Conservation (phyloP, 1,140 invertebrate genomes). For the Danaus melanippus region DNA sequence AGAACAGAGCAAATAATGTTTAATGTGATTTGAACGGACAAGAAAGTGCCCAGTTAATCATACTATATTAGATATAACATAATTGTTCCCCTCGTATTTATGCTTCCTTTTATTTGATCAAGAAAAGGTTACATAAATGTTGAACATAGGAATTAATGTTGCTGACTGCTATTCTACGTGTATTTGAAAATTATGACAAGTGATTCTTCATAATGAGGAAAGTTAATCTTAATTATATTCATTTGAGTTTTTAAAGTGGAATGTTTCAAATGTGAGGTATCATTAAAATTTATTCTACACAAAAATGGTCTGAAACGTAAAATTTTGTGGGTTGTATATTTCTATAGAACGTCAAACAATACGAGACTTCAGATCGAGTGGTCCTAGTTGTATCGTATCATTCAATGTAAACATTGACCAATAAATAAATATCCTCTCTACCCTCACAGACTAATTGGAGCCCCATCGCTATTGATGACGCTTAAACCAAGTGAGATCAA, state of each 20-base stretch:
- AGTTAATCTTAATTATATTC: too few species aligned
- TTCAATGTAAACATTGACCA: slow-evolving; percentile 44
- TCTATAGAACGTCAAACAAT: slow-evolving; percentile 21
- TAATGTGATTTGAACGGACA: too few species aligned
- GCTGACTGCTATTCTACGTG: slow-evolving; percentile 7
- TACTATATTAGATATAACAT: slow-evolving; percentile 10
- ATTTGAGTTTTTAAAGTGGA: too few species aligned
- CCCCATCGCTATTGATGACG: slow-evolving; percentile 60
- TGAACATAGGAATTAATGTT: slow-evolving; percentile 12
- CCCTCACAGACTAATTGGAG: slow-evolving; percentile 61
- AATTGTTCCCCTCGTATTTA: slow-evolving; percentile 19
- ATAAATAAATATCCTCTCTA: slow-evolving; percentile 56
- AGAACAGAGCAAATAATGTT: too few species aligned
- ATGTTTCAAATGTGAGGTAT: too few species aligned
- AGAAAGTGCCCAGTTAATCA: slow-evolving; percentile 14
- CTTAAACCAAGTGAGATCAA: slow-evolving; percentile 49
- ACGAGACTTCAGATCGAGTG: slow-evolving; percentile 13
- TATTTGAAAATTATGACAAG: slow-evolving; percentile 1
- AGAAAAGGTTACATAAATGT: slow-evolving; percentile 20
- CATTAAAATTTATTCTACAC: too few species aligned
- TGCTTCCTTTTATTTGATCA: slow-evolving; percentile 21
- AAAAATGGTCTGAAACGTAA: too few species aligned
- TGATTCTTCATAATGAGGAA: too few species aligned
- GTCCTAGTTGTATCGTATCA: slow-evolving; percentile 23
- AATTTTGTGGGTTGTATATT: too few species aligned